Conservation (phyloP, 1,140 invertebrate genomes). For the Bursaphelenchus mucronatus region DNA sequence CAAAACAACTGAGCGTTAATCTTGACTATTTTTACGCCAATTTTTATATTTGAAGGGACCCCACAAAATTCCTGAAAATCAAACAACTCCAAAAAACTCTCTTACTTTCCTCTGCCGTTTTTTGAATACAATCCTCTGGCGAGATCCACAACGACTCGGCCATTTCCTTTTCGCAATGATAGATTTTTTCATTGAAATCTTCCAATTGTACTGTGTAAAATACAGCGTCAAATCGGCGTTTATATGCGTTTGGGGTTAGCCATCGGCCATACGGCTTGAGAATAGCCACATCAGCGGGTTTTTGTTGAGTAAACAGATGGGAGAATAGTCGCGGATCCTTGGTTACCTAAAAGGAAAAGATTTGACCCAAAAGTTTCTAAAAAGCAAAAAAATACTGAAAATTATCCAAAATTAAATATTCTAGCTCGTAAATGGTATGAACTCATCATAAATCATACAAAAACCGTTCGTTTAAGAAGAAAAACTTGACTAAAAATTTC, state of each 20-base stretch:
- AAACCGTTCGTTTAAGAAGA: too few relatives aligned
- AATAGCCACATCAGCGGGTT: slow-evolving; percentile 3
- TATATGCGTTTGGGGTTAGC: slow-evolving; percentile 9
- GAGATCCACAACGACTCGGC: slow-evolving; percentile 2
- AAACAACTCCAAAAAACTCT: neutral
- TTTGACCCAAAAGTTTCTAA: neutral
- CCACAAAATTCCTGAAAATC: neutral
- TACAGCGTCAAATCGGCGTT: slow-evolving; percentile 9
- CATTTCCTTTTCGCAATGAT: slow-evolving; percentile 13
- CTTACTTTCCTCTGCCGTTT: neutral
- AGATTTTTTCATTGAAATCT: neutral
- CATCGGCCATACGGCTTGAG: slow-evolving; percentile 1
- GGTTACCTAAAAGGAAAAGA: neutral
- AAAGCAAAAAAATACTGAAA: too few relatives aligned
- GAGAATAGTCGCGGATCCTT: neutral
- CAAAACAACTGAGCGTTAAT: too few relatives aligned
- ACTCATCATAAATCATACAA: too few relatives aligned
- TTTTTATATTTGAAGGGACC: too few relatives aligned
- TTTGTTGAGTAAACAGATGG: neutral
- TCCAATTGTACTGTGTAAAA: slow-evolving; percentile 3
- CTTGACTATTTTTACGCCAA: too few relatives aligned
- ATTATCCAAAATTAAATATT: too few relatives aligned
- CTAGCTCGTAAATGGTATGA: too few relatives aligned
- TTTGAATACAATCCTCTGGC: neutral
- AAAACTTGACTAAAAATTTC: too few relatives aligned